Conservation (phyloP, 2,113 vertebrate genomes). For the Hippolais icterina region DNA sequence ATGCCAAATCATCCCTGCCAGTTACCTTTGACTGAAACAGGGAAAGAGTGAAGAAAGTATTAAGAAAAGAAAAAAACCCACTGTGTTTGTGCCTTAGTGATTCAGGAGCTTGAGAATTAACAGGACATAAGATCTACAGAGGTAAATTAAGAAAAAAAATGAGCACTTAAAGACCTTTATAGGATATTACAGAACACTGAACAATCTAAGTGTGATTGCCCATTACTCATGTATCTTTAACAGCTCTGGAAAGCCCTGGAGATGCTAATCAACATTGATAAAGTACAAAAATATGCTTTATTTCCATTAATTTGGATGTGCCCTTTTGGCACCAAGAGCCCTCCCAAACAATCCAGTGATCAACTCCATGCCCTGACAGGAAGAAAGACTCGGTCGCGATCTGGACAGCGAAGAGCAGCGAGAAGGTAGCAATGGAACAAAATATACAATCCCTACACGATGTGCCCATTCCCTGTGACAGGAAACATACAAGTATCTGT, state of each 20-base stretch:
- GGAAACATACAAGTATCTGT: constrained; percentile 69
- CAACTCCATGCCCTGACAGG: neutral
- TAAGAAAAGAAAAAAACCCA: neutral
- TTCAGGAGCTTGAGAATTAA: neutral
- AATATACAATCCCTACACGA: constrained; percentile 49
- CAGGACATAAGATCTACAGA: neutral
- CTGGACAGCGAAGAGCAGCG: neutral
- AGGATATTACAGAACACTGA: neutral
- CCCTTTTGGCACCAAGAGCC: neutral
- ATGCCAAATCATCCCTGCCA: neutral
- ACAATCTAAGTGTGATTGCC: neutral
- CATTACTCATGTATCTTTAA: neutral
- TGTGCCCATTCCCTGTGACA: constrained; percentile 32
- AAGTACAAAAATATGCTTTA: constrained; percentile 40
- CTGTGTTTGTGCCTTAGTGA: neutral
- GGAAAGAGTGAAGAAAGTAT: neutral
- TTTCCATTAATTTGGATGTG: neutral
- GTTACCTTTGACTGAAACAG: neutral
- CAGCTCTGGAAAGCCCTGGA: neutral
- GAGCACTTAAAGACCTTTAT: neutral
- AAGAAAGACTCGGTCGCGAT: neutral
- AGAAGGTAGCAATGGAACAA: constrained; percentile 47
- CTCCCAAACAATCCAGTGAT: neutral
- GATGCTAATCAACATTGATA: neutral
- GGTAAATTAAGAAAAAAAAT: neutral